Base-by-base conservation (phyloP, 2,113 vertebrate species). In the Sminthopsis crassicaudata region DNA sequence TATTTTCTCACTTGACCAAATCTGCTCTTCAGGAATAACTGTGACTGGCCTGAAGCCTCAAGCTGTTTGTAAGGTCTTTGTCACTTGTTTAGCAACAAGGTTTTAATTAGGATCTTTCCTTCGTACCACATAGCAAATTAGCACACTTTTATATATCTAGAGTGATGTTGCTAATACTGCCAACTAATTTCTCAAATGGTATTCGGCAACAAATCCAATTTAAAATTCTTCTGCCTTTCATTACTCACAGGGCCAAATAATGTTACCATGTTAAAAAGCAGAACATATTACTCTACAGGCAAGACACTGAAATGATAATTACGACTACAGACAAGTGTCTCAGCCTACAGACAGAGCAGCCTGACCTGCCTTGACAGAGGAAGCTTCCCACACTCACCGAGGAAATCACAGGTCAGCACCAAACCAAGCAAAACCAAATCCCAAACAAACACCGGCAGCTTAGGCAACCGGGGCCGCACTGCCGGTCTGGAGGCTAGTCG, bases 41-140 rank as follows among this genome's bases (percentile, higher is more conserved):
- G 52, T 10, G 91, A 95, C 30, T 98, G 95, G 95, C 97, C 96
- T 94, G 48, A 90, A 98, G 96, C 96, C 97, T 98, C 92, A 93
- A 93, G 89, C 94, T 97, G 25, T 98, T 98, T 97, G 46, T 96
- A 98, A 98, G 96, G 96, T 95, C 97, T 98, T 93, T 98, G 97
- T 98, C 98, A 96, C 97, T 98, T 98, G 91, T 98, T 98, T 97
- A 98, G 95, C 97, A 97, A 95, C 93, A 97, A 94, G 96, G 92
- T 95, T 98, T 98, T 98, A 99, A 98, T 97, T 98, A 98, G 96
- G 96, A 96, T 97, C 97, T 96, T 96, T 96, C 96, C 94, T 98
- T 98, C 93, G 54, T 96, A 95, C 91, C 93, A 26, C 5, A 2
- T 52, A 97, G 67, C 91, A 94, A 22, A 26, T 97, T 98, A 97